Base-by-base conservation (phyloP, 2,797 vertebrate genomes). In the Sebastes nivosus region DNA sequence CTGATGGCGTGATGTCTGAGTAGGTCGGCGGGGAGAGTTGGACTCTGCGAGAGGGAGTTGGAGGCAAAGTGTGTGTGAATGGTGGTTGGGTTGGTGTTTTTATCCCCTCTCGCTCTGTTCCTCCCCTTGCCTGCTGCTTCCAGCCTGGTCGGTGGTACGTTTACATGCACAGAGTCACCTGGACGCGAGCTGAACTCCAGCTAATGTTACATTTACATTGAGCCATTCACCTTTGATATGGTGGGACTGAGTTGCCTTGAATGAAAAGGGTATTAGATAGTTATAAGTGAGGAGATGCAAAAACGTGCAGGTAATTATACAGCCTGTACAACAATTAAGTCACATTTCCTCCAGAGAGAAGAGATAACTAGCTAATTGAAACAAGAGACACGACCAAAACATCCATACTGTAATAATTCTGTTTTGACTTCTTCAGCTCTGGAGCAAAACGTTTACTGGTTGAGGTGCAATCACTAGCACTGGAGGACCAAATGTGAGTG, bases 111-210 rank as follows among this genome's bases (percentile, higher is more conserved):
- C 30, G 46, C 75, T 61, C 58, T 74, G 27, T 52, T 65, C 61
- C 50, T 64, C 64, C 52, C 66, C 60, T 71, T 16, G 8, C 13
- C 30, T 8, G 42, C 55, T 54, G 12, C 82, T 80, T 81, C 69
- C 77, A 68, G 65, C 58, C 52, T 64, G 61, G 69, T 77, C 67
- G 72, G 80, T 75, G 76, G 71, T 59, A 59, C 4, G 81, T 89
- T 91, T 88, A 90, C 87, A 91, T 88, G 89, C 91, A 92, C 88
- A 89, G 88, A 89, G 80, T 80, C 80, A 83, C 54, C 50, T 61
- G 36, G 29, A 38, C 32, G 11, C 6, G 11, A 70, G 66, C 16
- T 14, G 2, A 42, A 46, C 46, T 54, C 63, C 42, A 59, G 57
- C 27, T 63, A 52, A 57, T 20, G 32, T 66, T 42, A 24, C 34